Conservation (phyloP, 2,797 vertebrate genomes). For the Falco concolor region DNA sequence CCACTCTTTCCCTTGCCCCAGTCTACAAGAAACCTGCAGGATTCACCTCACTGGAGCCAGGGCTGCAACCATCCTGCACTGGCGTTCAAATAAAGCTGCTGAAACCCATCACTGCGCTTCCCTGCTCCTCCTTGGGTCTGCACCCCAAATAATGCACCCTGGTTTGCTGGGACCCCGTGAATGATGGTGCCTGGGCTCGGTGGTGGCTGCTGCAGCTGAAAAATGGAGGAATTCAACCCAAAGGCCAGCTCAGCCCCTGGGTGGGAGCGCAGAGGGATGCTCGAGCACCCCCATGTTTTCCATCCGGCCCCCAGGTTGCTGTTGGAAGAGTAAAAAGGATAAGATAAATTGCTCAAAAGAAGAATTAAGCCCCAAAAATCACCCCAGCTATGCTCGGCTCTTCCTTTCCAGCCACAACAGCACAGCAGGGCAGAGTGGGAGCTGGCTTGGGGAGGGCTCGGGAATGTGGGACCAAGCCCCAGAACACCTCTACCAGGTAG, state of each 20-base stretch:
- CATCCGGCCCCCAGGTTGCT: rapidly evolving
- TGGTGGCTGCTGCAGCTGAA: not conserved
- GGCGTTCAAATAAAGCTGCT: not conserved
- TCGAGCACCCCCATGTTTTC: not conserved
- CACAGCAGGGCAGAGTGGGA: not conserved
- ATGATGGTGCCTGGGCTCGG: not conserved
- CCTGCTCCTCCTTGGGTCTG: not conserved
- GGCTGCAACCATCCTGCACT: rapidly evolving
- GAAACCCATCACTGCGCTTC: not conserved
- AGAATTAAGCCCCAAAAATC: not conserved
- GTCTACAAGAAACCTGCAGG: rapidly evolving
- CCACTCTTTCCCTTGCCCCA: not conserved
- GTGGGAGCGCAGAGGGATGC: not conserved
- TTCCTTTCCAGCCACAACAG: rapidly evolving
- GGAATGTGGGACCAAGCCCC: not conserved
- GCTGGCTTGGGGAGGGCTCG: rapidly evolving
- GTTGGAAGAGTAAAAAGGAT: not conserved
- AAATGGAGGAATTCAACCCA: not conserved
- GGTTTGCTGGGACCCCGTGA: not conserved
- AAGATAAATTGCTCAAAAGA: not conserved
- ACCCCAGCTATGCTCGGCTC: rapidly evolving
- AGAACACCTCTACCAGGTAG: rapidly evolving
- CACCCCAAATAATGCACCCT: rapidly evolving
- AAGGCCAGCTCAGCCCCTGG: not conserved
- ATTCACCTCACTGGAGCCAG: rapidly evolving